A percentile compares a stretch with the other conserved stretches of the same genome.
Conservation (phyloP, 35 echinoderm and acorn worm genomes). For the Heliocidaris erythrogramma region DNA sequence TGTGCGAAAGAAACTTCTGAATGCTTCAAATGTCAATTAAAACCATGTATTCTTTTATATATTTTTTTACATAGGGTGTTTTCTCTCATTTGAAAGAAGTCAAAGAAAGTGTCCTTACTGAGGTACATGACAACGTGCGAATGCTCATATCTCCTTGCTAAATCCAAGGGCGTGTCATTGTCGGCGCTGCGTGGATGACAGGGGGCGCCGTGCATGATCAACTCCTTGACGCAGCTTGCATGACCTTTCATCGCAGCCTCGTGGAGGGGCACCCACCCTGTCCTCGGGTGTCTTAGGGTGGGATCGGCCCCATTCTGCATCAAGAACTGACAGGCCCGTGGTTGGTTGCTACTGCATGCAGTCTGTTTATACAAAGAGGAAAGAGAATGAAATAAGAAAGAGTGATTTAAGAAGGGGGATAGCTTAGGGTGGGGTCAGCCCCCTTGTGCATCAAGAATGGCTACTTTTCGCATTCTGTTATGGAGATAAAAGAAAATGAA, state of each 20-base stretch:
- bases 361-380: constrained; percentile 43
- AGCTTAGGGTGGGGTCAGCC: not conserved
- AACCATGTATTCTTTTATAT: not conserved
- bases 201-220: constrained; percentile 70
- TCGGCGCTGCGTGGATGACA: constrained; percentile 81
- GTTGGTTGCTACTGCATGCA: constrained; percentile 59
- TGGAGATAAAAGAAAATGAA: too few relatives aligned
- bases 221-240: constrained; percentile 67
- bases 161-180: constrained; percentile 86
- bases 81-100: not conserved
- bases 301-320: constrained; percentile 78
- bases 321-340: constrained; percentile 55
- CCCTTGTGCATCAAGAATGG: too few relatives aligned
- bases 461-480: too few relatives aligned
- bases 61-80: not conserved
- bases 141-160: constrained; percentile 80
- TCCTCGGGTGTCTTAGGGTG: constrained; percentile 85
- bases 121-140: constrained; percentile 49
- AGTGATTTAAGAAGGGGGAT: not conserved
- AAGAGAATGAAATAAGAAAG: not conserved
- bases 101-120: constrained; percentile 56
- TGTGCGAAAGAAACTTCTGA: too few relatives aligned
- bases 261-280: constrained; percentile 97
- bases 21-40: not conserved
- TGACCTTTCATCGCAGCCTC: constrained; percentile 86